Percentiles rank a stretch among this genome's conserved stretches.
phyloP scores from a whole-genome alignment of 2,888 invertebrate species.

The Ditula angustiorana region DNA sequence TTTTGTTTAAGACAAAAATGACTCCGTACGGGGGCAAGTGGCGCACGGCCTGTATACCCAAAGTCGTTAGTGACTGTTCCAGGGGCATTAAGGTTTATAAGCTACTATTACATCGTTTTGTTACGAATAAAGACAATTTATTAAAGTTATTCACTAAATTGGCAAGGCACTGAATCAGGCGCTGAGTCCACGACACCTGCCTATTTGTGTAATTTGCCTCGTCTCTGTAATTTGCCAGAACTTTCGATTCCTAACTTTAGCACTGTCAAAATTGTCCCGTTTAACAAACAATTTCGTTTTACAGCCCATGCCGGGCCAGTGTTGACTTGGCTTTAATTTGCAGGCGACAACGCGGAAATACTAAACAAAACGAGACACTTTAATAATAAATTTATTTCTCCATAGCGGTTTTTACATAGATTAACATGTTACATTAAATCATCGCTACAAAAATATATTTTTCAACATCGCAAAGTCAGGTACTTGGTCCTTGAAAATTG shows the following conservation, averaged over 20 bases:
- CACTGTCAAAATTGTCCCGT: slow-evolving; percentile 62
- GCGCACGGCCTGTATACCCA: no score
- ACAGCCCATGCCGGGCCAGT: slow-evolving; percentile 14
- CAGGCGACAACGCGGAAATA: slow-evolving; percentile 20
- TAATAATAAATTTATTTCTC: slow-evolving; percentile 15
- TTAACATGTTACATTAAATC: slow-evolving; percentile 10
- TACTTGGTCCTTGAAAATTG: slow-evolving; percentile 36
- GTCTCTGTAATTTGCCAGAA: slow-evolving; percentile 60
- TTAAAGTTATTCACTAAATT: no score
- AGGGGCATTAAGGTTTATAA: no score
- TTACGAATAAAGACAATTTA: no score
- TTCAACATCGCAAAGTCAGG: slow-evolving; percentile 34
- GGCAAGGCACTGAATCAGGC: slow-evolving; percentile 43
- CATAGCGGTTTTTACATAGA: slow-evolving; percentile 10
- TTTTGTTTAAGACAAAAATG: no score
- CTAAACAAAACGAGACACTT: slow-evolving; percentile 7
- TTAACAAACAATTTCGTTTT: slow-evolving; percentile 62
- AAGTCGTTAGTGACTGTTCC: no score
- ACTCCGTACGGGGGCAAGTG: no score
- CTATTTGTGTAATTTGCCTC: slow-evolving; percentile 68
- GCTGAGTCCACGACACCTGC: slow-evolving; percentile 66
- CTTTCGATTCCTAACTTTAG: slow-evolving; percentile 72
- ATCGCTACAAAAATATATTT: slow-evolving; percentile 34
- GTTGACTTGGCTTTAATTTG: slow-evolving; percentile 12
- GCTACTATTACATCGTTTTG: no score